Evolutionary conservation across 2,113 vertebrate genomes (phyloP).

Genomic region (Fregetta grallaria): DNA sequence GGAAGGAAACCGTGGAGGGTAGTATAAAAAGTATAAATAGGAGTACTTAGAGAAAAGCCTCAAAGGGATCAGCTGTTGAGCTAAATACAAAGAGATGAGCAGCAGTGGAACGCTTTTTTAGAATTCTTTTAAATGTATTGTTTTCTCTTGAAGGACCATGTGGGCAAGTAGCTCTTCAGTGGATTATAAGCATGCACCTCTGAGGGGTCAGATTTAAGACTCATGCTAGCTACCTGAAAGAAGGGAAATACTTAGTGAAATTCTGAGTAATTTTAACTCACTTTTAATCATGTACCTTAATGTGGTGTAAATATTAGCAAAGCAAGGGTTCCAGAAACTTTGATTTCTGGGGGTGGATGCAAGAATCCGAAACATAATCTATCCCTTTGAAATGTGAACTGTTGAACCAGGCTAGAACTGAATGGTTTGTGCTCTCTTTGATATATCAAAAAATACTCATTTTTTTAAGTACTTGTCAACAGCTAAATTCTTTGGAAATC

Average conservation of each 20-base stretch:
- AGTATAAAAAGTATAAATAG: neutral
- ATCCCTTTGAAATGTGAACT: neutral
- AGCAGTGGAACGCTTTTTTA: neutral
- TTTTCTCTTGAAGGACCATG: neutral
- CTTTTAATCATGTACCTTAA: neutral
- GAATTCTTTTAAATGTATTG: neutral
- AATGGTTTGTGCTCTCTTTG: neutral
- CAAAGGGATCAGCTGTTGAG: neutral
- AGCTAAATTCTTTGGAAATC: neutral
- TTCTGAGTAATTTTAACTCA: neutral
- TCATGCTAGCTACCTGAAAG: neutral
- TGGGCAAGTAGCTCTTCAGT: neutral
- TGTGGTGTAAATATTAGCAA: neutral
- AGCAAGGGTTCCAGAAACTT: neutral
- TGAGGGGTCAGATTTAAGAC: neutral
- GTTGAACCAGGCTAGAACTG: neutral
- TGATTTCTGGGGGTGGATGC: neutral
- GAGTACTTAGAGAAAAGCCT: neutral
- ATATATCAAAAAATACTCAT: neutral
- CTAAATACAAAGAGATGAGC: neutral
- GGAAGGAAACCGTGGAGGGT: neutral
- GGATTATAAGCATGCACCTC: neutral
- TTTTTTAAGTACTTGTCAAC: neutral
- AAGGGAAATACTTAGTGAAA: neutral
- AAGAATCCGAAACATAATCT: neutral